Evolutionary conservation across 1,140 invertebrate species (phyloP), one percentile per base, ranked within the genome.

Genomic region (Atta colombica): DNA sequence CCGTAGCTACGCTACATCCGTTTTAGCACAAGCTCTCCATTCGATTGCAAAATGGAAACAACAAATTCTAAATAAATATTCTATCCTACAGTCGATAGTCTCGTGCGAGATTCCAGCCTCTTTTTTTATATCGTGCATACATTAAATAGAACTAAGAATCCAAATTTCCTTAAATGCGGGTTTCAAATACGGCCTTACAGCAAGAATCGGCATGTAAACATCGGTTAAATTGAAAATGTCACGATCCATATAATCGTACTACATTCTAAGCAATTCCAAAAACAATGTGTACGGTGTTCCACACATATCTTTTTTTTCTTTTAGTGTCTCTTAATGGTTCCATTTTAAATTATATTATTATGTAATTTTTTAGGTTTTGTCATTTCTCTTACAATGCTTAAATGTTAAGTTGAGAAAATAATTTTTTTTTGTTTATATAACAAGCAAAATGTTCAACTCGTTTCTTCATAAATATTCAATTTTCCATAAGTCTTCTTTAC

Each of bases 401-500:
- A 89, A 93, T 89, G 87, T 95, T 94, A 95, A 82, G 91, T 93
- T 95, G 94, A 95, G 94, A 95, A 95, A 95, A 95, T 95, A 95
- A 95, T 92, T 95, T 89, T 93, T 66, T 91, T 92, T 91, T 91
- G 80, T 84, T 94, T 92, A 91, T 91, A 90, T 94, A 92, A 92
- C 86, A 94, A 93, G 92, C 89, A 91, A 89, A 87, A 77, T 89
- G 87, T 89, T 86, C 77, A 89, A 91, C 90, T 91, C 88, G 85
- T 86, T 87, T 85, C 65, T 87, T 65, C 88, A 89, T 91, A 91
- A 91, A 91, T 91, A 91, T 91, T 91, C 81, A 87, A 77, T 87
- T 91, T 89, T 39, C 60, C 69, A 85, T 89, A 90, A 89, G 87
- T 91, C 90, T 88, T 90, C 65, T 89, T 91, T 85, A 85, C 53